These are phyloP conservation scores for Rhinolophus sinicus DNA, from an alignment of 2,113 vertebrate genomes.

Conservation along the genomic window DNA sequence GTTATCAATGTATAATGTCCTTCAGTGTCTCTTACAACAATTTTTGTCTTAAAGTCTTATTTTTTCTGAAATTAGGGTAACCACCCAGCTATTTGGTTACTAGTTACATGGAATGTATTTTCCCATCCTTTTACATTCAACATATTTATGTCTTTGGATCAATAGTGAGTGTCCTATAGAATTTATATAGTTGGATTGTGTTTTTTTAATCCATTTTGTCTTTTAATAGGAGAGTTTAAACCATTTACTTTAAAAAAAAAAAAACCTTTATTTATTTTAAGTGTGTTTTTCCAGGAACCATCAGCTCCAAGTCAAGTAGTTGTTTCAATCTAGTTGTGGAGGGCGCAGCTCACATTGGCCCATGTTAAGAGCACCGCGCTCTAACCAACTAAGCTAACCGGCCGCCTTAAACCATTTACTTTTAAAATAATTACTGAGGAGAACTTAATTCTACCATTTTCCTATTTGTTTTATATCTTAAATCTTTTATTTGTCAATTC, in stretches of 20 bases:
- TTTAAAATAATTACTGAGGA: neutral
- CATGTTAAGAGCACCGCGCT: no score
- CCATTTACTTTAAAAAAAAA: neutral
- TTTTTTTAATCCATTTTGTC: neutral
- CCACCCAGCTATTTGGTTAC: neutral
- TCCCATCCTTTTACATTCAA: neutral
- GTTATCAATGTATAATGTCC: neutral
- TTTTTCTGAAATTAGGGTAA: neutral
- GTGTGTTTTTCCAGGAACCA: no score
- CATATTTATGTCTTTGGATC: neutral
- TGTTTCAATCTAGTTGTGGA: no score
- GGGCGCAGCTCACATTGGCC: no score
- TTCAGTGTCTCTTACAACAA: neutral
- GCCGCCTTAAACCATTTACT: neutral
- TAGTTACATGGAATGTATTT: neutral
- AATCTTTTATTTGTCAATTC: neutral
- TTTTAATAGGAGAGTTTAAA: neutral
- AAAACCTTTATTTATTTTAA: fast-evolving
- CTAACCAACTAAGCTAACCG: no score
- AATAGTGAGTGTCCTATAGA: neutral
- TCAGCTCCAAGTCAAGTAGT: no score
- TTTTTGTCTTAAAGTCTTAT: neutral
- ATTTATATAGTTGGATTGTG: neutral
- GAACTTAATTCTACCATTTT: neutral
- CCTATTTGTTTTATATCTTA: neutral